Evolutionary conservation across 2,113 vertebrate genomes (phyloP).

Genomic region (Etia nguti): DNA sequence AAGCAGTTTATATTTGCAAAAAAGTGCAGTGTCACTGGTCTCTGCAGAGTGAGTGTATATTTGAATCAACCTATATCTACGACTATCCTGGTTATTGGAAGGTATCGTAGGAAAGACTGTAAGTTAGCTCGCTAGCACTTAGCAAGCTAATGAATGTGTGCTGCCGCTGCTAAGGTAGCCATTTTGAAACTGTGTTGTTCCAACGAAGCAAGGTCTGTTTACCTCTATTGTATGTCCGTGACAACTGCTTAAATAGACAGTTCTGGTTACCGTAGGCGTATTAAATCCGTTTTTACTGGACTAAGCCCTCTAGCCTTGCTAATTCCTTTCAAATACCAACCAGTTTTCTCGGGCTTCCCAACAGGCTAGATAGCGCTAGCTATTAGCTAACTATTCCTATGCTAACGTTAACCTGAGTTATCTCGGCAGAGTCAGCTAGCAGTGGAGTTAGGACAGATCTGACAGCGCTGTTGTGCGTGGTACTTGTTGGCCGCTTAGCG

Average conservation of each 20-base stretch:
- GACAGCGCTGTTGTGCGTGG: neutral
- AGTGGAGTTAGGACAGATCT: neutral
- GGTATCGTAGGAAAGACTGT: conserved; percentile 39
- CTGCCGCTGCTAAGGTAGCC: conserved; percentile 73
- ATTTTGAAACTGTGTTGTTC: conserved; percentile 79
- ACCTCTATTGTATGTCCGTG: conserved; percentile 46
- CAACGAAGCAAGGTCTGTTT: conserved; percentile 67
- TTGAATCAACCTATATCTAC: neutral
- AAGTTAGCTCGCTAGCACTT: conserved; percentile 64
- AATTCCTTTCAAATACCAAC: neutral
- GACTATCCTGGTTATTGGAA: neutral
- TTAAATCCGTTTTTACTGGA: neutral
- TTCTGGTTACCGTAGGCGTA: neutral
- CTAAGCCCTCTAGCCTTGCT: neutral
- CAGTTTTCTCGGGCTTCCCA: neutral
- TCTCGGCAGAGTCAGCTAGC: conserved; percentile 7
- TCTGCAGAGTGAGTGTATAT: neutral
- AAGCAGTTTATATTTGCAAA: neutral
- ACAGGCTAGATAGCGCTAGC: conserved; percentile 38
- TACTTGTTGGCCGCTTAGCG: neutral
- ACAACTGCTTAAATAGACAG: conserved; percentile 1
- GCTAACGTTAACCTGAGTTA: conserved; percentile 34
- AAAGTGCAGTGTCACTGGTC: neutral
- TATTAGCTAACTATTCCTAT: conserved; percentile 44
- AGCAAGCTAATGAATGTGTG: conserved; percentile 69